These are phyloP conservation scores for Acanthococcus lagerstroemiae DNA, from an alignment of 2,888 invertebrate species.

Conservation along the genomic window DNA sequence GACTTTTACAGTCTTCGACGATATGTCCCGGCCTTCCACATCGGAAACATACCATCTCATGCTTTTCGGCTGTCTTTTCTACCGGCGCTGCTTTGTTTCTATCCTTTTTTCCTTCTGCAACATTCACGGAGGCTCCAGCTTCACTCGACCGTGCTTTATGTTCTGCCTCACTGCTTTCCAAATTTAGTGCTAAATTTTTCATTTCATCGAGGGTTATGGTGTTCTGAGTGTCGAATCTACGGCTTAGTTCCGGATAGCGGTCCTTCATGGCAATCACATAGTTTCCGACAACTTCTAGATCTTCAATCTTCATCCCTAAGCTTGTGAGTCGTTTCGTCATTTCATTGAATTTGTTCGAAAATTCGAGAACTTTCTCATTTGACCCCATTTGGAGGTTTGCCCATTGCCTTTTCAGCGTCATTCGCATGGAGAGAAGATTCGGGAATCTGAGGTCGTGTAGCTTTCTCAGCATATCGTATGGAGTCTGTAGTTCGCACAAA, in stretches of 20 bases:
- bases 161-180: not conserved
- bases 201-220: not conserved
- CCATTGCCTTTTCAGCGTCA: not conserved
- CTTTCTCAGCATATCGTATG: not conserved
- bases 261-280: not conserved
- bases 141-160: not conserved
- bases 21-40: not conserved
- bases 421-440: not conserved
- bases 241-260: not conserved
- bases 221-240: not conserved
- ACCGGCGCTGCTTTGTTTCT: not conserved
- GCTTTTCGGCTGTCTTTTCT: not conserved
- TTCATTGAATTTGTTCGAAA: not conserved
- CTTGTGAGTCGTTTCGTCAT: not conserved
- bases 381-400: not conserved
- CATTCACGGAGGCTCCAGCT: not conserved
- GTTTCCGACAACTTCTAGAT: not conserved
- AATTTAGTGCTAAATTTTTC: not conserved
- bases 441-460: not conserved
- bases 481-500: not conserved
- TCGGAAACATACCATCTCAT: not conserved
- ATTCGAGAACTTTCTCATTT: not conserved
- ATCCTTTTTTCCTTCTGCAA: not conserved
- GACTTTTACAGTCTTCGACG: not conserved
- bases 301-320: not conserved